Conservation (phyloP, 2,888 invertebrate species). For the Thera obeliscata region DNA sequence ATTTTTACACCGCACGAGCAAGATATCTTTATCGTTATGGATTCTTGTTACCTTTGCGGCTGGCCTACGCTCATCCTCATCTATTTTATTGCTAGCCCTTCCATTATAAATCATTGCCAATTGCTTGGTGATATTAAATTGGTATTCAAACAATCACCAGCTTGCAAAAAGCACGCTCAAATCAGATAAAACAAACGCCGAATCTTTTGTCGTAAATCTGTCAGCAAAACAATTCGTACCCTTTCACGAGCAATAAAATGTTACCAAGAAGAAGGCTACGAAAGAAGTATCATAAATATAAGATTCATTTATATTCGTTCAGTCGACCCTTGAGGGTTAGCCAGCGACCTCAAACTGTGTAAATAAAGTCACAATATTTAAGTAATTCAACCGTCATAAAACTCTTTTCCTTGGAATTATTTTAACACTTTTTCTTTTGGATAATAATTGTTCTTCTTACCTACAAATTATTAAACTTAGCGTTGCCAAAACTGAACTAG, state of each 20-base stretch:
- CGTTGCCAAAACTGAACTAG: too few relatives aligned
- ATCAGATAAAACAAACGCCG: slow-evolving; percentile 77
- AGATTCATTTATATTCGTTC: slow-evolving; percentile 84
- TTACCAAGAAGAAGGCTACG: slow-evolving; percentile 76
- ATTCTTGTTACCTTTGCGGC: slow-evolving; percentile 30
- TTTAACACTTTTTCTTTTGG: not conserved
- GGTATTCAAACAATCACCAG: slow-evolving; percentile 59
- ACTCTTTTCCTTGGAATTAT: not conserved
- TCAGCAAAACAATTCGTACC: slow-evolving; percentile 83
- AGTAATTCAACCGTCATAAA: slow-evolving; percentile 11
- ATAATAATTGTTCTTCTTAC: not conserved
- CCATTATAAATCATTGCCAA: slow-evolving; percentile 50
- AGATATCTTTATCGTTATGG: slow-evolving; percentile 36
- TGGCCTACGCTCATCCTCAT: slow-evolving; percentile 23
- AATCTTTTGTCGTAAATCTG: slow-evolving; percentile 83
- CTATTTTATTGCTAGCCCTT: slow-evolving; percentile 32
- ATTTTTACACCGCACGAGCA: slow-evolving; percentile 32
- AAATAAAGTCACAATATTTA: slow-evolving; percentile 36
- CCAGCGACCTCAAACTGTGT: slow-evolving; percentile 62
- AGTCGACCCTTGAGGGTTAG: slow-evolving; percentile 69
- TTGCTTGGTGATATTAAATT: slow-evolving; percentile 51
- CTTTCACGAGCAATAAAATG: slow-evolving; percentile 84
- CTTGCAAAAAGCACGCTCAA: slow-evolving; percentile 66
- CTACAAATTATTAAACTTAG: not conserved
- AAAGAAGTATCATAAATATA: slow-evolving; percentile 84